phyloP scores from a whole-genome alignment of 1,140 invertebrate genomes.

The Aphelinus atriplicis region DNA sequence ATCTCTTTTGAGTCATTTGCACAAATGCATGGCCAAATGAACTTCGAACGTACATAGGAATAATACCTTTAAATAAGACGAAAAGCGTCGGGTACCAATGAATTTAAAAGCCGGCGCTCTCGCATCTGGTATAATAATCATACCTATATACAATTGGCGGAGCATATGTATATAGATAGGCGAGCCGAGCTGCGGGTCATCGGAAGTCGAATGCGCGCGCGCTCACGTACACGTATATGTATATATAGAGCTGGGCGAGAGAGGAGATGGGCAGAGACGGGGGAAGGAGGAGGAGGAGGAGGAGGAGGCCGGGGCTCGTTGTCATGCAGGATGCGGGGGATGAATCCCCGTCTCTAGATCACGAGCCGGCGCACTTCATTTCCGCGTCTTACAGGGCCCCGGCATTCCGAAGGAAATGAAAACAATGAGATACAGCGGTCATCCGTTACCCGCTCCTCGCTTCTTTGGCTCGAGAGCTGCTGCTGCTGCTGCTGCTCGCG shows the following conservation, averaged over 20 bases:
- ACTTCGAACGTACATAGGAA: too few species aligned
- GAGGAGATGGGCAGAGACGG: conserved; percentile 41
- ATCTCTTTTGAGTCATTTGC: too few species aligned
- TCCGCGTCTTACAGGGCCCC: conserved; percentile 59
- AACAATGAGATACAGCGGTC: conserved; percentile 66
- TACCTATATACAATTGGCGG: too few species aligned
- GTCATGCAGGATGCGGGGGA: conserved; percentile 54
- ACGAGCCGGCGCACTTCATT: conserved; percentile 54
- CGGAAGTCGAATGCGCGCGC: conserved; percentile 8
- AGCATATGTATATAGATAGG: not conserved
- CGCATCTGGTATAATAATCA: too few species aligned
- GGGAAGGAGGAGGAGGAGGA: conserved; percentile 22
- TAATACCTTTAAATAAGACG: too few species aligned
- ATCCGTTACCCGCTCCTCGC: conserved; percentile 54
- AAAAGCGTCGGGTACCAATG: too few species aligned
- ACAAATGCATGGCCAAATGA: too few species aligned
- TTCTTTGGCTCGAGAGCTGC: conserved; percentile 17
- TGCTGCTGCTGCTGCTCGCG: too few species aligned
- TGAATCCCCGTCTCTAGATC: conserved; percentile 47
- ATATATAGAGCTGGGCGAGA: not conserved
- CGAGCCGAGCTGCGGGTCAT: not conserved
- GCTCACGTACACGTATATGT: too few species aligned
- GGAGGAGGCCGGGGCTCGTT: conserved; percentile 47
- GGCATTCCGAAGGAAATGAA: conserved; percentile 62
- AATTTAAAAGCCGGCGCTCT: too few species aligned